Evolutionary conservation across 1,140 invertebrate genomes (phyloP).

Genomic region (Tetramorium alpestre): DNA sequence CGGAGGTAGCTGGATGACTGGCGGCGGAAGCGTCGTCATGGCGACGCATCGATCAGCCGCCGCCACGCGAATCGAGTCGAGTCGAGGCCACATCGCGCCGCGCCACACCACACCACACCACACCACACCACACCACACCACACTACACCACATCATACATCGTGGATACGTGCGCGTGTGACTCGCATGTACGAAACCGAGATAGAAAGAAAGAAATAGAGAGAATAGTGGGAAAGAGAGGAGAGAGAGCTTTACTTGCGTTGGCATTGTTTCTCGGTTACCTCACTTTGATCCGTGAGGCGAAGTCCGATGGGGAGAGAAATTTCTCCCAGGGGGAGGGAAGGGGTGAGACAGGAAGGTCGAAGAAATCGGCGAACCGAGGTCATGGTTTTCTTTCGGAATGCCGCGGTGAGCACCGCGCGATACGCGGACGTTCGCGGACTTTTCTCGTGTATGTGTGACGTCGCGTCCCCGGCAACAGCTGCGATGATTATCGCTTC

Average conservation of each 20-base stretch:
- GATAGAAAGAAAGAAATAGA: neutral
- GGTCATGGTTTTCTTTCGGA: constrained; percentile 67
- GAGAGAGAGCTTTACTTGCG: neutral
- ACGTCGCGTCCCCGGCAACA: constrained; percentile 60
- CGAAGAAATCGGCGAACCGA: constrained; percentile 67
- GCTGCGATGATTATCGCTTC: constrained; percentile 58
- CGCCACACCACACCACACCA: constrained; percentile 35
- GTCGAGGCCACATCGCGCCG: constrained; percentile 74
- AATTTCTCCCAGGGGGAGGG: neutral
- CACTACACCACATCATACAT: constrained; percentile 25
- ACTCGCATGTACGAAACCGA: neutral
- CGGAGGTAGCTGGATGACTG: constrained; percentile 86
- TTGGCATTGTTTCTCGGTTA: constrained; percentile 49
- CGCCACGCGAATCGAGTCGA: constrained; percentile 80
- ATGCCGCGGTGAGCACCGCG: constrained; percentile 28
- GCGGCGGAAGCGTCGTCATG: constrained; percentile 86
- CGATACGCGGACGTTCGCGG: constrained; percentile 33
- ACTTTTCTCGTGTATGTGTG: constrained; percentile 29
- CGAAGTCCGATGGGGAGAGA: neutral
- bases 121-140: constrained; percentile 61
- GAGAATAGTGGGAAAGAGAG: neutral
- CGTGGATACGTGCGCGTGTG: constrained; percentile 33
- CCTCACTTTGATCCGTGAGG: constrained; percentile 39
- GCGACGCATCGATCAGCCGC: constrained; percentile 86
- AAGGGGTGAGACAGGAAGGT: constrained; percentile 1